Evolutionary conservation across 1,140 invertebrate species (phyloP).

Genomic region (Pseudomyrmex concolor): DNA sequence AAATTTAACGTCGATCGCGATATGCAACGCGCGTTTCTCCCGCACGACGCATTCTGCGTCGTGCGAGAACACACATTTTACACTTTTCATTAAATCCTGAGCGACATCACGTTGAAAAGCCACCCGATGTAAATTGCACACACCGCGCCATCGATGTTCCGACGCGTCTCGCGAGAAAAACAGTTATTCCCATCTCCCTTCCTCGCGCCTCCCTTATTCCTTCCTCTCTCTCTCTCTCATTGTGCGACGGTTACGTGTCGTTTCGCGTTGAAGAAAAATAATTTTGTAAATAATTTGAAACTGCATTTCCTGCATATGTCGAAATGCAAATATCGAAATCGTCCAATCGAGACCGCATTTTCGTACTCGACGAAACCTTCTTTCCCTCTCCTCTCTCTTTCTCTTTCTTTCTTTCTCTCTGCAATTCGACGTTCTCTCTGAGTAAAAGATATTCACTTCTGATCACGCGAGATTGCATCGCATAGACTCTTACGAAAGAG

Average conservation of each 20-base stretch:
- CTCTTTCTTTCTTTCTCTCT: not conserved
- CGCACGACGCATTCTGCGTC: not conserved
- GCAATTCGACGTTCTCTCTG: not conserved
- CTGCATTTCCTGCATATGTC: not conserved
- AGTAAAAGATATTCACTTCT: conserved; percentile 48
- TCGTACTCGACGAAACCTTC: not conserved
- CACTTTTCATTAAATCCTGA: conserved; percentile 45
- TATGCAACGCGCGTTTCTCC: not conserved
- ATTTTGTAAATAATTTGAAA: conserved; percentile 15
- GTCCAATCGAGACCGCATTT: not conserved
- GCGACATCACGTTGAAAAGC: not conserved
- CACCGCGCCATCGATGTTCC: not conserved
- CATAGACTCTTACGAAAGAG: not conserved
- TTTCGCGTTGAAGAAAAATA: conserved; percentile 27
- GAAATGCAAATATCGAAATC: conserved; percentile 17
- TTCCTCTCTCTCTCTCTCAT: no score
- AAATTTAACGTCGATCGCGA: not conserved
- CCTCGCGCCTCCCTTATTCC: not conserved
- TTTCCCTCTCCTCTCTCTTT: no score
- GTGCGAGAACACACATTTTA: conserved; percentile 7
- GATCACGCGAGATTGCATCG: conserved; percentile 60
- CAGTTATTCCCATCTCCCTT: no score
- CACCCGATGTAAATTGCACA: conserved; percentile 10
- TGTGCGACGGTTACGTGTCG: no score
- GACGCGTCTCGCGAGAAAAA: not conserved